Conservation (phyloP, 2,888 invertebrate species). For the Choreutis nemorana region DNA sequence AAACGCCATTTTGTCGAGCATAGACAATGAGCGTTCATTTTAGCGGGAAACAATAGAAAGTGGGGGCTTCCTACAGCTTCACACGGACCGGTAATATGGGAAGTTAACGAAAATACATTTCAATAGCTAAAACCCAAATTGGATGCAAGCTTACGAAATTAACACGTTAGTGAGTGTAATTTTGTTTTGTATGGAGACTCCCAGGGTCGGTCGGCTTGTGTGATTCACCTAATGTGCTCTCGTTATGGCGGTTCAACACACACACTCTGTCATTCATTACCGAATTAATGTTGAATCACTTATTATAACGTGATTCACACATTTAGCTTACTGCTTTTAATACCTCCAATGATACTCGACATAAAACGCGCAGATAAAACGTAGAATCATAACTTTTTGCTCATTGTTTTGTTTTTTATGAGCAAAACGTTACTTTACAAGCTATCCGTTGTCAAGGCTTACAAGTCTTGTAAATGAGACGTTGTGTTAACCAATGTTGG, state of each 20-base stretch:
- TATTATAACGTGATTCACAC: no score
- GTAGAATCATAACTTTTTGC: no score
- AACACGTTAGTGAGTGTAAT: constrained; percentile 47
- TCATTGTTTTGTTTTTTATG: no score
- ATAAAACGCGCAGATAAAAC: no score
- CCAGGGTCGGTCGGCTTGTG: constrained; percentile 43
- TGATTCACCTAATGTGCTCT: constrained; percentile 49
- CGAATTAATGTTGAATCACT: no score
- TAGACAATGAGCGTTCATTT: constrained; percentile 21
- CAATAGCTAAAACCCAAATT: constrained; percentile 55
- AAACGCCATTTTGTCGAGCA: constrained; percentile 31
- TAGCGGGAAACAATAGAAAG: constrained; percentile 43
- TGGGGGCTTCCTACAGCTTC: constrained; percentile 27
- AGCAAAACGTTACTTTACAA: no score
- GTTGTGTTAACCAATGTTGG: no score
- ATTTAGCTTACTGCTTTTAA: no score
- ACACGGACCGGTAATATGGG: constrained; percentile 42
- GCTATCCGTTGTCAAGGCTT: constrained; percentile 32
- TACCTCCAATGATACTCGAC: no score
- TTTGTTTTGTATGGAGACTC: constrained; percentile 52
- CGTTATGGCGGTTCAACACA: no score
- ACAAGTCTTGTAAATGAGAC: constrained; percentile 36
- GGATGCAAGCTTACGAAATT: constrained; percentile 52
- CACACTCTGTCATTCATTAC: no score
- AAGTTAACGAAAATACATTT: constrained; percentile 62